Conservation (phyloP, 2,888 invertebrate genomes). For the Halocaridina rubra region DNA sequence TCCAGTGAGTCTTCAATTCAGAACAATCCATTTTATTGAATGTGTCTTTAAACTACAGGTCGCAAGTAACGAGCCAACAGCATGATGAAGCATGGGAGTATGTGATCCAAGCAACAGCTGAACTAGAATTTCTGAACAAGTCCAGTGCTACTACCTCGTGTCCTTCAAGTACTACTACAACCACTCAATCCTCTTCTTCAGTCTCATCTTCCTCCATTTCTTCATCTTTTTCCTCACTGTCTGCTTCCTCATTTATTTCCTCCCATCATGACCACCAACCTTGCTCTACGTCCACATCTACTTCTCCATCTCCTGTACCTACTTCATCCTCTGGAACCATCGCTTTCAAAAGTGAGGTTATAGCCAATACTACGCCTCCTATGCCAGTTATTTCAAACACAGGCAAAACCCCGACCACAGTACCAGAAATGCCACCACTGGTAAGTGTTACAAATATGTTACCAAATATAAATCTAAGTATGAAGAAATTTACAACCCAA, state of each 20-base stretch:
- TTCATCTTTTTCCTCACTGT: background rate
- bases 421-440: background rate
- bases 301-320: background rate
- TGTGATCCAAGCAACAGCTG: constrained; percentile 23
- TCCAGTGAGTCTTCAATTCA: no score
- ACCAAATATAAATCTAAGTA: no score
- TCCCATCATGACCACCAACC: background rate
- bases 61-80: constrained; percentile 35
- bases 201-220: background rate
- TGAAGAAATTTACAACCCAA: no score
- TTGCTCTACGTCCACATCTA: background rate
- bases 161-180: background rate
- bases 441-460: no score
- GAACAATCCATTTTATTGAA: no score
- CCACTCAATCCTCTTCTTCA: background rate
- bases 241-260: background rate
- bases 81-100: constrained; percentile 34
- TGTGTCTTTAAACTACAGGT: background rate
- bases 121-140: background rate
- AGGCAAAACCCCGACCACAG: background rate
- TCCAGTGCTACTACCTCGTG: background rate
- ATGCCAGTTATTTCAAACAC: no score
- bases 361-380: no score
- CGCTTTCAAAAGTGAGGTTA: no score
- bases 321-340: background rate